A percentile compares a stretch with the other conserved stretches of the same genome.
Evolutionary conservation across 2,888 invertebrate genomes (phyloP).

Genomic region (Apamea sordens): DNA sequence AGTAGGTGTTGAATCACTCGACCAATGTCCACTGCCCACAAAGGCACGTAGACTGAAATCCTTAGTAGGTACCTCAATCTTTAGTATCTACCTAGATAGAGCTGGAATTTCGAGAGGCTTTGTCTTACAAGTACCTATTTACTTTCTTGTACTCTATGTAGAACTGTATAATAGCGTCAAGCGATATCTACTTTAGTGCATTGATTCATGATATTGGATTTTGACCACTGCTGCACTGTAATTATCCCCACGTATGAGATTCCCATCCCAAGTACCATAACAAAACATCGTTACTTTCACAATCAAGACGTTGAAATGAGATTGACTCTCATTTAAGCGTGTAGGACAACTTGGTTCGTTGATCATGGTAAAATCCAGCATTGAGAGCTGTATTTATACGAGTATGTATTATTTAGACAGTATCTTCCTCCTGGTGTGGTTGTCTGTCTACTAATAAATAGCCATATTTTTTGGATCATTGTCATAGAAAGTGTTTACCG

Average conservation of each 20-base stretch:
- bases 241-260: no score
- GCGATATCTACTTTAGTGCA: background rate
- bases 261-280: background rate
- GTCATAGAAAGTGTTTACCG: slow-evolving; percentile 7
- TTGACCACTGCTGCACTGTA: background rate
- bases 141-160: background rate
- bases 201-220: no score
- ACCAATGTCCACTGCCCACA: background rate
- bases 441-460: background rate
- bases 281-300: background rate
- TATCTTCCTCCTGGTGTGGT: background rate
- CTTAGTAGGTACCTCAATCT: background rate
- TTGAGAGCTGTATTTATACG: background rate
- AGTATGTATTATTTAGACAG: background rate
- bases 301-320: background rate
- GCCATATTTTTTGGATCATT: background rate
- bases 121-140: slow-evolving; percentile 5
- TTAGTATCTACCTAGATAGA: background rate
- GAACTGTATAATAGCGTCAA: background rate
- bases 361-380: background rate
- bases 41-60: background rate
- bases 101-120: slow-evolving; percentile 18
- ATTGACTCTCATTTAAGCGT: background rate
- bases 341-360: background rate
- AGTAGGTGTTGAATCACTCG: background rate